Percentiles rank a stretch among this genome's conserved stretches.
Conservation (phyloP, 2,888 invertebrate genomes). For the Apodemia zela region DNA sequence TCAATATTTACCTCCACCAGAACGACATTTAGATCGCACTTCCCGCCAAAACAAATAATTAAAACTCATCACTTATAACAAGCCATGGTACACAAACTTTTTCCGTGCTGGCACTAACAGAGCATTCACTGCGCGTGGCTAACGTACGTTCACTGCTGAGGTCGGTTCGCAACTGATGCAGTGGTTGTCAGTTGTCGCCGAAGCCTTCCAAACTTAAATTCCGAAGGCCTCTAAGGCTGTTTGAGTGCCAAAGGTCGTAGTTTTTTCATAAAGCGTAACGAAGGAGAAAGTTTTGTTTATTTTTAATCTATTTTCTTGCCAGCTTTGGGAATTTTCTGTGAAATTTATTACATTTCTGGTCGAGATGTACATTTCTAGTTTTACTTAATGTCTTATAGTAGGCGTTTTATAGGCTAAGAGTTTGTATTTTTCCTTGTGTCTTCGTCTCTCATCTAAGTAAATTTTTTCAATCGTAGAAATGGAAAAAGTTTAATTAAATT, state of each 20-base stretch:
- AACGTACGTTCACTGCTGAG: constrained; percentile 55
- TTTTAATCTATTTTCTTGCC: constrained; percentile 30
- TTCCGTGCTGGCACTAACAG: constrained; percentile 15
- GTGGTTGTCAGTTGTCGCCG: constrained; percentile 42
- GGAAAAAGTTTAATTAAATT: no score
- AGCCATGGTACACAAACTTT: constrained; percentile 30
- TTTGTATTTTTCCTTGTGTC: neutral
- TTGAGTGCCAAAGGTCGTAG: constrained; percentile 66
- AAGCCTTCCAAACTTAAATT: constrained; percentile 52
- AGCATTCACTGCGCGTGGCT: constrained; percentile 24
- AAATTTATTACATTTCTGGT: constrained; percentile 14
- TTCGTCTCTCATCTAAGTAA: no score
- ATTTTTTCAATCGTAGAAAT: no score
- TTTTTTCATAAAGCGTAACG: constrained; percentile 39
- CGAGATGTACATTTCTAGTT: neutral
- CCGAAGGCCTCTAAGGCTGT: constrained; percentile 62
- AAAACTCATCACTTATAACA: constrained; percentile 43
- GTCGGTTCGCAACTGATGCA: constrained; percentile 60
- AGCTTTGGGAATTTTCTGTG: constrained; percentile 8
- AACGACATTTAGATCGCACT: constrained; percentile 47
- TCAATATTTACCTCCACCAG: constrained; percentile 69
- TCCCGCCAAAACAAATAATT: constrained; percentile 49
- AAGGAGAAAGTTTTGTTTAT: constrained; percentile 38
- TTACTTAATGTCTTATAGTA: neutral
- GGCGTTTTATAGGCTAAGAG: neutral